Base-by-base conservation (phyloP, 2,113 vertebrate genomes). In the Pungitius pungitius region DNA sequence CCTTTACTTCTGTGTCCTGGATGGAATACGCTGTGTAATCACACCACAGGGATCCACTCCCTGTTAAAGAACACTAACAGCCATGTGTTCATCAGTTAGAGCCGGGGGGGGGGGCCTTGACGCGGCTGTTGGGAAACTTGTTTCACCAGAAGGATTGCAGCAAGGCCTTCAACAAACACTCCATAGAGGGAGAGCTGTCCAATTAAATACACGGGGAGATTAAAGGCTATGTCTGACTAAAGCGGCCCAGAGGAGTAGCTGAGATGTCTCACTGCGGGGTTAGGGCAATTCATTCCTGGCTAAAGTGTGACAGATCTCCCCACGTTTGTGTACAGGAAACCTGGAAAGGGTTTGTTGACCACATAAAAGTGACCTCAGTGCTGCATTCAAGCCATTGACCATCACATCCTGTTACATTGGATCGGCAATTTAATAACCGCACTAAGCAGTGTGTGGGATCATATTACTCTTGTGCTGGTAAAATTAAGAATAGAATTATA, bases 111-210 rank as follows among this genome's bases (percentile, higher is more conserved):
- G n/a, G n/a, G n/a, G n/a, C n/a, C n/a, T n/a, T n/a, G n/a, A n/a
- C n/a, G n/a, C n/a, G n/a, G 73, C 77, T 88, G 79, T 83, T 88
- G 82, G 81, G 74, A 85, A 66, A 56, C 83, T 88, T 91, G 84
- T 87, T 88, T 91, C 86, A 91, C 79, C 73, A 89, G 71, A 61
- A 84, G 91, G 91, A 93, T 91, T 91, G 87, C 61, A 82, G 73
- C 77, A 85, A 91, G 90, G 89, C 92, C 92, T 88, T 87, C 79
- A 62, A 87, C 90, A 93, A 93, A 93, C 91, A 92, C 77, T 82
- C 59, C 55, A 73, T 91, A 84, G 88, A 87, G 81, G 80, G 83
- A 78, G 87, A 83, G 79, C 80, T 73, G 74, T 87, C 85, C 84
- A 86, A 77, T 91, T 89, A 92, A 91, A 93, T 85, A 92, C 79